Percentiles rank a stretch among this genome's conserved stretches.
These are phyloP conservation scores for Ianthella basta DNA, from an alignment of 37 sponge, comb jelly and placozoan species.

Conservation along the genomic window DNA sequence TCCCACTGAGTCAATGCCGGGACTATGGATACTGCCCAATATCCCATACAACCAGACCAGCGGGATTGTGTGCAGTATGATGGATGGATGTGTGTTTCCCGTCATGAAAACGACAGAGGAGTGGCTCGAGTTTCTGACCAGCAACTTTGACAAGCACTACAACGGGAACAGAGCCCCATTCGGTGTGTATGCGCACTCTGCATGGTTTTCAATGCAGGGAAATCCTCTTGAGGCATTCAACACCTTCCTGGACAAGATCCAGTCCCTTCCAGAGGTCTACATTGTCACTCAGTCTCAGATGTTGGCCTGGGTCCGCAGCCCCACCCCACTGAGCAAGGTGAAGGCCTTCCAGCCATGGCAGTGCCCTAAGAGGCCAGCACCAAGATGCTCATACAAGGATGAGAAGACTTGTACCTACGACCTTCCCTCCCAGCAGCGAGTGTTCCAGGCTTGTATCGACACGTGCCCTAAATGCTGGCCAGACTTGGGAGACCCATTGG, in stretches of 20 bases:
- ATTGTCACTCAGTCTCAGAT: slow-evolving; percentile 55
- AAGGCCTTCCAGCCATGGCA: slow-evolving; percentile 53
- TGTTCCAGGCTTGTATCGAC: slow-evolving; percentile 27
- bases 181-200: slow-evolving; percentile 50
- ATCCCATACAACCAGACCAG: slow-evolving; percentile 22
- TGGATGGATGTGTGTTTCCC: slow-evolving; percentile 26
- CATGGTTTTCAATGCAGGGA: slow-evolving; percentile 30
- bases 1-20: slow-evolving; percentile 53
- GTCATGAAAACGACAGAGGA: slow-evolving; percentile 35
- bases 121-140: slow-evolving; percentile 42
- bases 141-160: slow-evolving; percentile 58
- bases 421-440: neutral
- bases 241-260: slow-evolving; percentile 41
- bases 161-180: slow-evolving; percentile 49
- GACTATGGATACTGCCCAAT: slow-evolving; percentile 53
- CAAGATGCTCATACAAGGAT: slow-evolving; percentile 26
- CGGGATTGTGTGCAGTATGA: slow-evolving; percentile 30
- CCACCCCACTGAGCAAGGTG: slow-evolving; percentile 47
- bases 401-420: slow-evolving; percentile 20
- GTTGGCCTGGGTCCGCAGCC: slow-evolving; percentile 59
- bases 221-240: slow-evolving; percentile 10
- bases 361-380: slow-evolving; percentile 34
- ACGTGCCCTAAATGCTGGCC: slow-evolving; percentile 56
- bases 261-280: slow-evolving; percentile 48
- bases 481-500: slow-evolving; percentile 48